Conservation (phyloP, 2,888 invertebrate species). For the Spicauda simplicius region DNA sequence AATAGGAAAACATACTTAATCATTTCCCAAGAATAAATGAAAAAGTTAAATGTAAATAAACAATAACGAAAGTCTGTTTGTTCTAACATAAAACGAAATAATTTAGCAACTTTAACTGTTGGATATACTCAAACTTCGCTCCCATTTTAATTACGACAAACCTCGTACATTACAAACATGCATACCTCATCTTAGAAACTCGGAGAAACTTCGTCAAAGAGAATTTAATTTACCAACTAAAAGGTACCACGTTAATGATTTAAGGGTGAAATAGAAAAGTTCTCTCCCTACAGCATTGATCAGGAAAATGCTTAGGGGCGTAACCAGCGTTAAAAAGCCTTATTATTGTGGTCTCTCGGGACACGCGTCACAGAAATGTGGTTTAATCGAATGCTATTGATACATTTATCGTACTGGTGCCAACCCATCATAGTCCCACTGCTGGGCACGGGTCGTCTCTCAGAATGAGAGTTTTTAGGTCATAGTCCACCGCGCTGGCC, state of each 20-base stretch:
- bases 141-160: slow-evolving; percentile 24
- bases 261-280: slow-evolving; percentile 24
- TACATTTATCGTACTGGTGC: too few relatives aligned
- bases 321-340: slow-evolving; percentile 15
- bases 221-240: slow-evolving; percentile 27
- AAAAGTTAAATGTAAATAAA: neutral
- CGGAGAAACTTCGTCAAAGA: slow-evolving; percentile 22
- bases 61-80: neutral
- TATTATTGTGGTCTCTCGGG: neutral
- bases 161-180: slow-evolving; percentile 16
- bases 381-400: neutral
- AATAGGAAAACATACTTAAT: too few relatives aligned
- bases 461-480: too few relatives aligned
- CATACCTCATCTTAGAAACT: slow-evolving; percentile 15
- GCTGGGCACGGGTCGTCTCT: too few relatives aligned
- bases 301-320: slow-evolving; percentile 2
- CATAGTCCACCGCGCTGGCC: too few relatives aligned
- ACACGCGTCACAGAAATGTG: neutral
- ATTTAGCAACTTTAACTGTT: neutral
- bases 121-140: neutral
- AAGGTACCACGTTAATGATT: slow-evolving; percentile 13
- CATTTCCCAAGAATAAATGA: too few relatives aligned
- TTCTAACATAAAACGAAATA: slow-evolving; percentile 10
- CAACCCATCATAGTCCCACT: too few relatives aligned
- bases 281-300: slow-evolving; percentile 14